phyloP scores from a whole-genome alignment of 92 coral and sea anemone genomes.

The Paragorgia papillata region DNA sequence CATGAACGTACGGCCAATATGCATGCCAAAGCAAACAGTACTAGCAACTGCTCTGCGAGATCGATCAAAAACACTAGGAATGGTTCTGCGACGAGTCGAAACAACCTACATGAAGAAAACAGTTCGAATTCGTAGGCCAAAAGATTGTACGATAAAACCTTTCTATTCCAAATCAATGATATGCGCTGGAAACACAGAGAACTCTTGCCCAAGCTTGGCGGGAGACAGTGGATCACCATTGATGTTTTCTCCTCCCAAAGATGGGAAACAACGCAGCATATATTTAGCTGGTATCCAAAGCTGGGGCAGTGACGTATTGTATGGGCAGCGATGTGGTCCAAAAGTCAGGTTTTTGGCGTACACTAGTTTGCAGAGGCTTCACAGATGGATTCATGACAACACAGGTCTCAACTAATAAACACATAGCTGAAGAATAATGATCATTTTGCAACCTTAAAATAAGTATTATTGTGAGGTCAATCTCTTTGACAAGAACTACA shows the following conservation, averaged over 20 bases:
- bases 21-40: constrained; percentile 72
- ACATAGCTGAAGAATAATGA: neutral
- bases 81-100: constrained; percentile 51
- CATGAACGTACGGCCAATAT: constrained; percentile 69
- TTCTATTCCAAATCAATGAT: constrained; percentile 62
- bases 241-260: constrained; percentile 66
- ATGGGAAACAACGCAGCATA: constrained; percentile 57
- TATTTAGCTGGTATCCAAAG: constrained; percentile 81
- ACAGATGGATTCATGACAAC: constrained; percentile 61
- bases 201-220: constrained; percentile 72
- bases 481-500: neutral
- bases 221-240: constrained; percentile 96
- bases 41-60: constrained; percentile 42
- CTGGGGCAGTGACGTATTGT: constrained; percentile 84
- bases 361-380: constrained; percentile 64
- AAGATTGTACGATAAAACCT: constrained; percentile 38
- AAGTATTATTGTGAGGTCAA: neutral
- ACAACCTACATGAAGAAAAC: constrained; percentile 19
- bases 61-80: constrained; percentile 60
- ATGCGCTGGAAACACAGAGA: constrained; percentile 74
- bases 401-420: constrained; percentile 54
- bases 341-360: constrained; percentile 75
- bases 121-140: constrained; percentile 23
- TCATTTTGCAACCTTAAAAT: neutral
- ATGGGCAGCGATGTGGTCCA: constrained; percentile 65